Conservation (phyloP, 1,140 invertebrate genomes). For the Macrobrachium nipponense region DNA sequence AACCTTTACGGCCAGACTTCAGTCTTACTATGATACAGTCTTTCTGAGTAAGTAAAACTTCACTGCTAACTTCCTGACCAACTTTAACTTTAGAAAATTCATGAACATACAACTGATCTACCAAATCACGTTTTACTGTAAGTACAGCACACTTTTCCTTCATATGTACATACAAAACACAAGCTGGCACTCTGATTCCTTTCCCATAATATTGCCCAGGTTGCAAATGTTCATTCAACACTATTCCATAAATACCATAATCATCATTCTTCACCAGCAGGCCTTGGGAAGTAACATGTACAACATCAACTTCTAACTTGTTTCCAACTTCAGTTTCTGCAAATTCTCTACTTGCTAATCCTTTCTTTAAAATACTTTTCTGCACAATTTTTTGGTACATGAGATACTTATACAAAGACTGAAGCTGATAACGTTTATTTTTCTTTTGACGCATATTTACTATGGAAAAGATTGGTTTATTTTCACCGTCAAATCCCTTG, state of each 20-base stretch:
- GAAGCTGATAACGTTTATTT: too few relatives aligned
- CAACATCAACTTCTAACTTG: constrained; percentile 11
- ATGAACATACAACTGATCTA: not conserved
- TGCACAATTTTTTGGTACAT: too few relatives aligned
- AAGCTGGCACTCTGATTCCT: constrained; percentile 5
- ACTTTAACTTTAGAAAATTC: constrained; percentile 5
- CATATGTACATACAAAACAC: constrained; percentile 25
- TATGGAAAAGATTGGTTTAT: too few relatives aligned
- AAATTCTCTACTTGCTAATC: not conserved
- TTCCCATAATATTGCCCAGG: not conserved
- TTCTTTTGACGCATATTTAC: too few relatives aligned
- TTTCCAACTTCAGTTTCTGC: constrained; percentile 15
- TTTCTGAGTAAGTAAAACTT: constrained; percentile 18
- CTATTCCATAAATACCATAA: not conserved
- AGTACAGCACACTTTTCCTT: constrained; percentile 31
- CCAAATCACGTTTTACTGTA: constrained; percentile 7
- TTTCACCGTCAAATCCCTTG: too few relatives aligned
- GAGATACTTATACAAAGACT: too few relatives aligned
- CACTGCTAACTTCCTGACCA: constrained; percentile 15
- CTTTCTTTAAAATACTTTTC: constrained; percentile 6
- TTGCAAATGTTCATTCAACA: constrained; percentile 2
- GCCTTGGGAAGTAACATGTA: not conserved
- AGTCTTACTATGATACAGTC: constrained; percentile 20
- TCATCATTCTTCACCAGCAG: constrained; percentile 3
- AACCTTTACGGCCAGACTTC: constrained; percentile 8